These are phyloP conservation scores for Neolamprologus kungweensis DNA, from an alignment of 2,113 vertebrate genomes.

Conservation along the genomic window DNA sequence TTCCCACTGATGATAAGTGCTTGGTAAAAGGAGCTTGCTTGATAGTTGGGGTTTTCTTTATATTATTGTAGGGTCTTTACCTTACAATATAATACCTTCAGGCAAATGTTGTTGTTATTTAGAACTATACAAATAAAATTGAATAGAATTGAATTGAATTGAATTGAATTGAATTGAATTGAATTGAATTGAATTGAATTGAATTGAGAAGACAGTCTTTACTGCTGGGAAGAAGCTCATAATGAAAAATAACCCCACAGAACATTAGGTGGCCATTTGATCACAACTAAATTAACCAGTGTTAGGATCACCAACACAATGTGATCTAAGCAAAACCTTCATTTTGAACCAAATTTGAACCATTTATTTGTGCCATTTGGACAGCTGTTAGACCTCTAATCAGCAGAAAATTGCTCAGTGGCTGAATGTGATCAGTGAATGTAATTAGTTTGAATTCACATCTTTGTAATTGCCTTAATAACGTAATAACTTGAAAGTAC, in stretches of 20 bases:
- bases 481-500: not conserved
- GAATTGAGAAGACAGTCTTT: not conserved
- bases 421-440: not conserved
- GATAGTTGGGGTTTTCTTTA: not conserved
- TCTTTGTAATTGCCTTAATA: not conserved
- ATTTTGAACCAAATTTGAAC: not conserved
- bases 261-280: not conserved
- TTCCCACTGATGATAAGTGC: not conserved
- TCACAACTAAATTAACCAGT: not conserved
- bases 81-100: not conserved
- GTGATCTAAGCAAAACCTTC: not conserved
- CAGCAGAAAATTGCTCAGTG: not conserved
- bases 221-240: not conserved
- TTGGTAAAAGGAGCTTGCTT: not conserved
- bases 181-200: not conserved
- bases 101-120: not conserved
- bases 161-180: not conserved
- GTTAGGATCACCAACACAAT: not conserved
- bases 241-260: not conserved
- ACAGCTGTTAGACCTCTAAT: not conserved
- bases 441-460: not conserved
- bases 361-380: not conserved
- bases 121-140: not conserved
- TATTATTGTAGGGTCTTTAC: not conserved
- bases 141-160: not conserved